phyloP scores from a whole-genome alignment of 2,797 vertebrate genomes.

The Momotus momota region DNA sequence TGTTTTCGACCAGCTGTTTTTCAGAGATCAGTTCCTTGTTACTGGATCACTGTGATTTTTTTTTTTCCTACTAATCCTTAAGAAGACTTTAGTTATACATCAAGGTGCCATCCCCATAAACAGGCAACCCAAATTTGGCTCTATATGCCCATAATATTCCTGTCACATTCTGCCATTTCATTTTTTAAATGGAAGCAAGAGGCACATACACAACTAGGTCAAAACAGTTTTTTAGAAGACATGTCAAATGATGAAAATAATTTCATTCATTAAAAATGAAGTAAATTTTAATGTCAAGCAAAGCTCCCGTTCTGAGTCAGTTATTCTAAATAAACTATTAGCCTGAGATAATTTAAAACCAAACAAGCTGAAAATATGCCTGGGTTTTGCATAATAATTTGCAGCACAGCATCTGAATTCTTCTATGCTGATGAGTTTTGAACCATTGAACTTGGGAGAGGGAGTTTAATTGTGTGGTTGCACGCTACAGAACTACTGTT shows the following conservation, averaged over 20 bases:
- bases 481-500: fast-evolving
- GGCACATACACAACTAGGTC: neutral
- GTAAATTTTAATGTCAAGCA: neutral
- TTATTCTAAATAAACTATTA: neutral
- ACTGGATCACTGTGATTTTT: neutral
- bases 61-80: neutral
- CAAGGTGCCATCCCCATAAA: neutral
- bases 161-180: neutral
- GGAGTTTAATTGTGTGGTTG: neutral
- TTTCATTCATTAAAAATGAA: slow-evolving; percentile 2
- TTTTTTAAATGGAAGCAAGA: neutral
- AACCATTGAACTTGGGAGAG: neutral
- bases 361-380: neutral
- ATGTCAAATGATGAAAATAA: neutral
- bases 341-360: neutral
- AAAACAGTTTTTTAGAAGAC: neutral
- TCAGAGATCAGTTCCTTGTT: neutral
- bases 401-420: neutral
- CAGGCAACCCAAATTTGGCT: neutral
- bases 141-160: neutral
- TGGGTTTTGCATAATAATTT: neutral
- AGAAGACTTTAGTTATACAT: neutral
- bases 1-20: neutral
- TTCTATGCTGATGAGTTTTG: neutral
- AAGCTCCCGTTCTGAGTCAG: neutral